Percentiles rank a stretch among this genome's conserved stretches.
phyloP scores from a whole-genome alignment of 2,113 vertebrate genomes.

The Sinocyclocheilus grahami region DNA sequence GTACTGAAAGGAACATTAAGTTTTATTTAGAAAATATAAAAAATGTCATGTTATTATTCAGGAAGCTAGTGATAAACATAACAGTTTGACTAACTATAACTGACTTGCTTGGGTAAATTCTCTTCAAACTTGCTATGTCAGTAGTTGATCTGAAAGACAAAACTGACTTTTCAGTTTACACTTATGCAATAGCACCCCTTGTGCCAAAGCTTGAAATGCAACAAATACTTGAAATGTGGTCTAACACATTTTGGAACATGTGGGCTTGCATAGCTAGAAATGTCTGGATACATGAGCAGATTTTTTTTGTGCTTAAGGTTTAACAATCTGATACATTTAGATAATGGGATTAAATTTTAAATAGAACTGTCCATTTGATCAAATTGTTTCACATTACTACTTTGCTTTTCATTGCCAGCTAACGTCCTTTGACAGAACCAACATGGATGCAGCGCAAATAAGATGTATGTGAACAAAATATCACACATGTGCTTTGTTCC shows the following conservation, averaged over 20 bases:
- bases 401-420: conserved; percentile 74
- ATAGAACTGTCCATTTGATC: not conserved
- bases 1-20: not conserved
- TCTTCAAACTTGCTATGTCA: not conserved
- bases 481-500: not conserved
- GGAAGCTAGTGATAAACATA: not conserved
- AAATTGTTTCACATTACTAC: not conserved
- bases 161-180: not conserved
- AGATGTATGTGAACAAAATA: conserved; percentile 80
- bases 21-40: not conserved
- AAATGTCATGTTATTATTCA: not conserved
- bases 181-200: not conserved
- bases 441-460: conserved; percentile 88
- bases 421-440: conserved; percentile 91
- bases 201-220: not conserved
- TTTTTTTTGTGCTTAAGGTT: too few species aligned
- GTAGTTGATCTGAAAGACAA: not conserved
- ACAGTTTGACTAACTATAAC: too few species aligned
- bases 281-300: not conserved
- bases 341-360: not conserved
- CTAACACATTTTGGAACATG: not conserved
- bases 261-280: not conserved
- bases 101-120: too few species aligned
- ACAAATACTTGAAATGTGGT: not conserved
- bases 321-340: too few species aligned